Conservation (phyloP, 2,888 invertebrate genomes). For the Allygus modestus region DNA sequence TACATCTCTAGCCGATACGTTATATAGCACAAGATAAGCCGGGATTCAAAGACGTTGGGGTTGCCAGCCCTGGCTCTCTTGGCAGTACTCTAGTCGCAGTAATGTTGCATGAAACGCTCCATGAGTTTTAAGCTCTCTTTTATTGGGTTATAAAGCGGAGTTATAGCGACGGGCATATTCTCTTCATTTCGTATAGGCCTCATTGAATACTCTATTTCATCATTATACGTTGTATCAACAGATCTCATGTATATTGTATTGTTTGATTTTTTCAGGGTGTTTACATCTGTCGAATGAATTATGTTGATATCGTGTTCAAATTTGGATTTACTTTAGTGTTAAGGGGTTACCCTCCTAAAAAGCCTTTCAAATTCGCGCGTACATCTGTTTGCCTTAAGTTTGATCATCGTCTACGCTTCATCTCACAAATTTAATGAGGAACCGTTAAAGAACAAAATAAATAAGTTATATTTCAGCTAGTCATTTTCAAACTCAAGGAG, state of each 20-base stretch:
- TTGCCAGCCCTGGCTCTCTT: conserved; percentile 7
- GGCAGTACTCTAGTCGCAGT: conserved; percentile 21
- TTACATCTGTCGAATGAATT: neutral
- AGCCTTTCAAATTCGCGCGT: too few relatives aligned
- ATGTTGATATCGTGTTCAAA: neutral
- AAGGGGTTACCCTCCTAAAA: too few relatives aligned
- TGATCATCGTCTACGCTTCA: too few relatives aligned
- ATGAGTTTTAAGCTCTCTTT: conserved; percentile 48
- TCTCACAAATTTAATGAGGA: too few relatives aligned
- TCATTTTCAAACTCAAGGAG: too few relatives aligned
- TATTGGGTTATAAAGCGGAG: conserved; percentile 50
- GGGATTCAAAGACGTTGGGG: neutral
- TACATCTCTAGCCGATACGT: neutral
- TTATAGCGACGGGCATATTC: conserved; percentile 25
- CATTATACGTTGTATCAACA: neutral
- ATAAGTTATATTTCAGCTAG: too few relatives aligned
- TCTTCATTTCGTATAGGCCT: conserved; percentile 9
- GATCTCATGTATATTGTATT: neutral
- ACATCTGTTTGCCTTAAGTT: too few relatives aligned
- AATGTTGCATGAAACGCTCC: conserved; percentile 51
- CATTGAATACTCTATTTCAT: neutral
- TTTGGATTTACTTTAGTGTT: too few relatives aligned
- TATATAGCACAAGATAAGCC: neutral
- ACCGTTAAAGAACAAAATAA: too few relatives aligned
- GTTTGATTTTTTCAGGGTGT: neutral